phyloP scores from a whole-genome alignment of 2,113 vertebrate genomes.

The Tachycineta bicolor region DNA sequence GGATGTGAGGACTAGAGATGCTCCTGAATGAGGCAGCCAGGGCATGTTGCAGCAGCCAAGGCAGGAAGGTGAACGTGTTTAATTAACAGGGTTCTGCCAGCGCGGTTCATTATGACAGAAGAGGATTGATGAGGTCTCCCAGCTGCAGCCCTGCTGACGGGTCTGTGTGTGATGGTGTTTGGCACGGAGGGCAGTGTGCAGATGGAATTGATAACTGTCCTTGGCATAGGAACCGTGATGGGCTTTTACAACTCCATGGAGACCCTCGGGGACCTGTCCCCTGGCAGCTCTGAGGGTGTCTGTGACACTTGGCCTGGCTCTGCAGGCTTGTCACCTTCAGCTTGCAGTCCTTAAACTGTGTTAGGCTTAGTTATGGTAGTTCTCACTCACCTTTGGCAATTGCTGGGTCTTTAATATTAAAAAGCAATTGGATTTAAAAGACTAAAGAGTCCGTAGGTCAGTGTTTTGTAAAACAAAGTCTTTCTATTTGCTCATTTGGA shows the following conservation, averaged over 20 bases:
- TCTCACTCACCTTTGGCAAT: neutral
- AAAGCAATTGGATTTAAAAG: neutral
- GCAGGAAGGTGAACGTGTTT: neutral
- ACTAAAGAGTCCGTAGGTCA: neutral
- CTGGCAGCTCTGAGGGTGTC: neutral
- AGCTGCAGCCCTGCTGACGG: slow-evolving; percentile 31
- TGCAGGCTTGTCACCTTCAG: neutral
- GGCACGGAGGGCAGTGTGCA: neutral
- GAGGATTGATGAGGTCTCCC: slow-evolving; percentile 25
- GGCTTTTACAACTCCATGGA: neutral
- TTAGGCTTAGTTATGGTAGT: neutral
- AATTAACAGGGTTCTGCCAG: neutral
- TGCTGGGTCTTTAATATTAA: neutral
- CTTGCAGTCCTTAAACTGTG: neutral
- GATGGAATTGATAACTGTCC: neutral
- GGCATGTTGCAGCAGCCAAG: neutral
- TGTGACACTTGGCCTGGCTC: neutral
- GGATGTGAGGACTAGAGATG: neutral
- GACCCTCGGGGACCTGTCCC: neutral
- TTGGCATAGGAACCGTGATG: neutral
- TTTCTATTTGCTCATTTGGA: neutral
- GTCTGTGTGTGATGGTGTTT: neutral
- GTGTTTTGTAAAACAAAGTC: neutral
- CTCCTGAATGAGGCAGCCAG: neutral
- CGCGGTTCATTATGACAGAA: neutral